A percentile compares a stretch with the other conserved stretches of the same genome.
Conservation (phyloP, 2,797 vertebrate genomes). For the Mormyrops attenuatus region DNA sequence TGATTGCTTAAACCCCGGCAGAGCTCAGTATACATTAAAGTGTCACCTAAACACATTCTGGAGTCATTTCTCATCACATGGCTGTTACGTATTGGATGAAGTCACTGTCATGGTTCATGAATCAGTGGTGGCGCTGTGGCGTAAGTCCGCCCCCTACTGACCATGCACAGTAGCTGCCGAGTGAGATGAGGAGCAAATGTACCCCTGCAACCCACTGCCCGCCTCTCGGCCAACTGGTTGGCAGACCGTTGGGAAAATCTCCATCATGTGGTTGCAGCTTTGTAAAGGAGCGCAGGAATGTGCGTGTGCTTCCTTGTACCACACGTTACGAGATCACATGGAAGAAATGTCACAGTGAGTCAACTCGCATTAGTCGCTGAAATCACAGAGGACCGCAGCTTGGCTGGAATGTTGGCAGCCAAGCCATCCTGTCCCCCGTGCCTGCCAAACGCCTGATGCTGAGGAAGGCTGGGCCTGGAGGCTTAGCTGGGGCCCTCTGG, state of each 20-base stretch:
- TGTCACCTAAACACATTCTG: neutral
- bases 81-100: neutral
- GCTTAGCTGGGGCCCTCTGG: neutral
- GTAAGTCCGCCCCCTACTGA: neutral
- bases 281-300: neutral
- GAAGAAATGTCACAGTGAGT: constrained; percentile 8
- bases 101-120: neutral
- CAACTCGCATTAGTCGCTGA: neutral
- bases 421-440: neutral
- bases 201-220: neutral
- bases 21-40: neutral
- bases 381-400: neutral
- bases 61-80: neutral
- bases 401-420: neutral
- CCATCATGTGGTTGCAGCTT: neutral
- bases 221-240: neutral
- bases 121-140: neutral
- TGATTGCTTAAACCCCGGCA: neutral
- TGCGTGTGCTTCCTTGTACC: constrained; percentile 1
- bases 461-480: neutral
- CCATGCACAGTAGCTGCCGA: neutral
- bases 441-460: neutral
- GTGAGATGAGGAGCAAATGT: neutral
- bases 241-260: neutral
- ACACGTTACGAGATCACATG: neutral